Evolutionary conservation across 2,888 invertebrate species (phyloP), one percentile per base, ranked within the genome.

Genomic region (Hypena proboscidalis): DNA sequence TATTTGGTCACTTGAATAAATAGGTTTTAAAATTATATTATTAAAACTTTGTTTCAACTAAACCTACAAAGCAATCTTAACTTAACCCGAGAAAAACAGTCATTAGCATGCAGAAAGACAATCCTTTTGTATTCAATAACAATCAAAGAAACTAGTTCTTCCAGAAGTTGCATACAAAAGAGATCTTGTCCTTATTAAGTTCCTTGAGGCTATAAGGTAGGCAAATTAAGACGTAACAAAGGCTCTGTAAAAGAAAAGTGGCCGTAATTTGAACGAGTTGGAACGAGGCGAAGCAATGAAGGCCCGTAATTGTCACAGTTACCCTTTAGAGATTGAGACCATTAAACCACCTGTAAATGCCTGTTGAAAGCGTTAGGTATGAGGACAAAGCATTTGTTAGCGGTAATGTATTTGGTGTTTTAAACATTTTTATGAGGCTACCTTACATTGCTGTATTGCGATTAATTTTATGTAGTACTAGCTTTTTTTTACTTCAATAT

Each of bases 201-300:
- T 33, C 20, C 14, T 35, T 29, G 25, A 34, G 22, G 27, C 47
- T 29, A 15, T 54, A 57, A 49, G 11, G 13, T 26, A 32, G 21
- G 36, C 38, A 27, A 54, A 67, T 60, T 51, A 63, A 50, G 56
- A 13, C 42, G 33, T 46, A 35, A 44, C 38, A 39, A 60, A 58
- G 40, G 51, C 22, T 32, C 44, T 25, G 44, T 63, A 57, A 64
- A 63, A 60, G 51, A 51, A 59, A 57, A 57, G 66, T 54, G 51
- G 23, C 42, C 17, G 47, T 67, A 63, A 65, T 54, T 52, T 31
- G 36, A 40, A 46, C 35, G 48, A 44, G 46, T 35, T 36, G 46
- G 35, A 43, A 39, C 29, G 30, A 42, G 47, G 29, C 31, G 30
- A 27, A 15, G 45, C 46, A 48, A 45, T 58, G 47, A 50, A 55